Evolutionary conservation across 2,888 invertebrate genomes (phyloP).

Genomic region (Andricus quercusramuli): DNA sequence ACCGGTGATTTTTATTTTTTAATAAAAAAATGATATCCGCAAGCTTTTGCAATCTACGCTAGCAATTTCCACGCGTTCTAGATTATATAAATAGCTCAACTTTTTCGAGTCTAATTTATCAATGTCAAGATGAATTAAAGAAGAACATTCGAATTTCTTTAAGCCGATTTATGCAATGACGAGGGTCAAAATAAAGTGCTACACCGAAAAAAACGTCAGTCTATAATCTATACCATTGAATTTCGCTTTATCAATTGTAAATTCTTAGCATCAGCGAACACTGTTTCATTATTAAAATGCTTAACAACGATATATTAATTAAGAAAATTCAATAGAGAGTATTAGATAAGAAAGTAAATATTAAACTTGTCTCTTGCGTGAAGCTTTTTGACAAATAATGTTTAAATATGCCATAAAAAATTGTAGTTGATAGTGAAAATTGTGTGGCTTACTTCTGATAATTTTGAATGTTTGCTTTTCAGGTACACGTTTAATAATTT

Average conservation of each 20-base stretch:
- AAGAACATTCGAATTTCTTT: neutral
- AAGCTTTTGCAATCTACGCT: neutral
- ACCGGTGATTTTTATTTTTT: too few relatives aligned
- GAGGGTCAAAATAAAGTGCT: neutral
- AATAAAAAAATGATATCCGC: too few relatives aligned
- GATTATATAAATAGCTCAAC: conserved; percentile 16
- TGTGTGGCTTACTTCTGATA: too few relatives aligned
- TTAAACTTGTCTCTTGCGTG: too few relatives aligned
- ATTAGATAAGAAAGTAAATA: neutral
- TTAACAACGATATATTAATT: conserved; percentile 8
- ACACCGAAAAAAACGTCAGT: neutral
- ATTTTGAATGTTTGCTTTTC: too few relatives aligned
- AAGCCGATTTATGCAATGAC: neutral
- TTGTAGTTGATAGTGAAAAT: too few relatives aligned
- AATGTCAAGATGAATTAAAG: conserved; percentile 20
- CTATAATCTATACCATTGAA: too few relatives aligned
- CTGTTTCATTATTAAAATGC: neutral
- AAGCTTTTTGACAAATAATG: too few relatives aligned
- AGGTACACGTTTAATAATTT: too few relatives aligned
- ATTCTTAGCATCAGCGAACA: neutral
- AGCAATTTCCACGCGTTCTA: conserved; percentile 6
- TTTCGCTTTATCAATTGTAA: too few relatives aligned
- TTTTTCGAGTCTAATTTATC: conserved; percentile 13
- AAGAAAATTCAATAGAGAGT: neutral
- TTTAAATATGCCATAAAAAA: too few relatives aligned